Percentiles rank a stretch among this genome's conserved stretches.
These are phyloP conservation scores for Montipora capricornis DNA, from an alignment of 64 coral and sea anemone species.

Conservation along the genomic window DNA sequence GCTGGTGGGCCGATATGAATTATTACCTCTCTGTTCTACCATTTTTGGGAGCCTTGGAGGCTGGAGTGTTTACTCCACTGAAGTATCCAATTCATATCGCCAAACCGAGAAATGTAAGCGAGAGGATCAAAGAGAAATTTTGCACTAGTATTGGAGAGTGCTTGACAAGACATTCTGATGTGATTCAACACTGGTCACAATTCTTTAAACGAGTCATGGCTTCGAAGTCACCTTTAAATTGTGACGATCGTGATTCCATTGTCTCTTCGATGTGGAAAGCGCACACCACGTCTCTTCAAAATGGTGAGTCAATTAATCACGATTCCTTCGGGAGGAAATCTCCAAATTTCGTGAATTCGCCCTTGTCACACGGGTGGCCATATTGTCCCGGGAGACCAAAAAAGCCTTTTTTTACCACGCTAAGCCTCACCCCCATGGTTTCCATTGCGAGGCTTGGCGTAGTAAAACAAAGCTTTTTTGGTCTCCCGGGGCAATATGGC, in stretches of 20 bases:
- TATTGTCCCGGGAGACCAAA: too few relatives aligned
- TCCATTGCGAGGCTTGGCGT: too few relatives aligned
- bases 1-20: slow-evolving; percentile 98
- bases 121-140: slow-evolving; percentile 54
- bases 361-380: too few relatives aligned
- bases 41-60: slow-evolving; percentile 79
- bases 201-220: slow-evolving; percentile 56
- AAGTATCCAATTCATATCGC: slow-evolving; percentile 62
- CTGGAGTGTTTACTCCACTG: slow-evolving; percentile 41
- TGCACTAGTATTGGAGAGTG: slow-evolving; percentile 73
- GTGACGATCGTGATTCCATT: slow-evolving; percentile 46
- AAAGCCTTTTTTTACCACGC: too few relatives aligned
- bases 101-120: slow-evolving; percentile 60
- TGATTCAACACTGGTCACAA: slow-evolving; percentile 69
- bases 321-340: too few relatives aligned
- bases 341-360: too few relatives aligned
- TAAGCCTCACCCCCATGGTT: too few relatives aligned
- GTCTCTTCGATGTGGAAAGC: slow-evolving; percentile 71
- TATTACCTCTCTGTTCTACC: slow-evolving; percentile 86
- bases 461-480: too few relatives aligned
- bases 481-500: too few relatives aligned
- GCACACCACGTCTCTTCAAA: slow-evolving; percentile 70
- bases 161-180: slow-evolving; percentile 12
- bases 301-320: slow-evolving; percentile 32
- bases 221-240: neutral